Conservation (phyloP, 2,113 vertebrate genomes). For the Cochlearius cochlearius region DNA sequence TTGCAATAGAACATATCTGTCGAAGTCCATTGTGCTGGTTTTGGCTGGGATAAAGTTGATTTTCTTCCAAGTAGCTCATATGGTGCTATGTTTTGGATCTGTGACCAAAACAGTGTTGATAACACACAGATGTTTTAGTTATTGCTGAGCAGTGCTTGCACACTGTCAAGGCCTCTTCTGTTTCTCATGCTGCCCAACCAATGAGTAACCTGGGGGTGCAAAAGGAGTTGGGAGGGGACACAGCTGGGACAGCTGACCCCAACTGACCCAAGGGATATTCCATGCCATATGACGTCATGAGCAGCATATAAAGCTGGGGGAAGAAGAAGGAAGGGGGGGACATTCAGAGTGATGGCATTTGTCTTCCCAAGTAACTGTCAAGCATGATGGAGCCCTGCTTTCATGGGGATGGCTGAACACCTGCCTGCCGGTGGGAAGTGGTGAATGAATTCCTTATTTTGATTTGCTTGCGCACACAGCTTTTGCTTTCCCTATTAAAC, state of each 20-base stretch:
- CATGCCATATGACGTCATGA: accelerated
- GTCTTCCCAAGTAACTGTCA: neutral
- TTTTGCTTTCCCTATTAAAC: neutral
- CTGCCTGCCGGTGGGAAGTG: neutral
- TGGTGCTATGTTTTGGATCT: neutral
- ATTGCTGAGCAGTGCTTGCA: neutral
- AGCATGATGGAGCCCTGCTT: accelerated
- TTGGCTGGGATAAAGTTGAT: neutral
- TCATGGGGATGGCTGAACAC: neutral
- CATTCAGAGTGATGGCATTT: accelerated
- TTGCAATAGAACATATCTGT: neutral
- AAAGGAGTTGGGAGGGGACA: neutral
- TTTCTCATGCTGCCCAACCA: accelerated
- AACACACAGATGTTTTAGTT: neutral
- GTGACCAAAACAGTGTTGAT: neutral
- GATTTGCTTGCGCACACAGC: accelerated
- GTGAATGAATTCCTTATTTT: neutral
- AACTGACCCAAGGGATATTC: neutral
- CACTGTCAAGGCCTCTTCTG: neutral
- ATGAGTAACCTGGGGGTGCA: accelerated
- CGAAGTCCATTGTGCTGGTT: neutral
- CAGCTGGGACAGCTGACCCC: neutral
- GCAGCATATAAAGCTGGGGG: neutral
- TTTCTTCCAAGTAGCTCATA: neutral
- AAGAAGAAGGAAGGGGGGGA: accelerated